Evolutionary conservation across 2,888 invertebrate species (phyloP), one percentile per base, ranked within the genome.

Genomic region (Charanyca ferruginea): DNA sequence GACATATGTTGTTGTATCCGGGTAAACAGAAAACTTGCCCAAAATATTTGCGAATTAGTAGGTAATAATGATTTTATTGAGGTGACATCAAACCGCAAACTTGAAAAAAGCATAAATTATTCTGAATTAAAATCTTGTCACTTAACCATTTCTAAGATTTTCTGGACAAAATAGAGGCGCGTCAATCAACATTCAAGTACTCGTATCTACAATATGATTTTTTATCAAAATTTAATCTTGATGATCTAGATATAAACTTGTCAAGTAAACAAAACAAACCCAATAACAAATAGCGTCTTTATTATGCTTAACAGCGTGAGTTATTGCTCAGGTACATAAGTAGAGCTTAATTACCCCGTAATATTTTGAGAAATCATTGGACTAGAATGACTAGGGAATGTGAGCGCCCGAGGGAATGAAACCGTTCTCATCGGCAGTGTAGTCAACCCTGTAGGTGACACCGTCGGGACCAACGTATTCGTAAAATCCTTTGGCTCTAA

Each of bases 391-490:
- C 72, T 88, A 65, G 57, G 94, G 95, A 62, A 95, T 81, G 71
- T 95, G 95, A 61, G 86, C 91, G 3, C 94, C 95, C 20, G 69
- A 53, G 3, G 95, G 87, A 1, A 87, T 68, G 85, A 94, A 95
- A 22, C 95, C 95, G 59, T 94, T 94, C 74, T 95, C 95, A 52
- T 95, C 95, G 41, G 95, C 95, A 44, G 89, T 92, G 84, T 95
- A 95, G 81, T 95, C 95, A 1, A 95, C 95, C 73, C 95, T 92
- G 89, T 95, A 95, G 23, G 91, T 91, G 53, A 94, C 75, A 64
- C 95, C 95, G 58, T 95, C 93, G n/a, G 93, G 94, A 16, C 85
- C 95, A 2, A 91, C 89, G 74, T 87, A 95, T 74, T 95, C 93
- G 76, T 83, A 95, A 89, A 95, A 95, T 79, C 95, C 95, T 69